Conservation (phyloP, 2,797 vertebrate genomes). For the Sardinella longiceps region DNA sequence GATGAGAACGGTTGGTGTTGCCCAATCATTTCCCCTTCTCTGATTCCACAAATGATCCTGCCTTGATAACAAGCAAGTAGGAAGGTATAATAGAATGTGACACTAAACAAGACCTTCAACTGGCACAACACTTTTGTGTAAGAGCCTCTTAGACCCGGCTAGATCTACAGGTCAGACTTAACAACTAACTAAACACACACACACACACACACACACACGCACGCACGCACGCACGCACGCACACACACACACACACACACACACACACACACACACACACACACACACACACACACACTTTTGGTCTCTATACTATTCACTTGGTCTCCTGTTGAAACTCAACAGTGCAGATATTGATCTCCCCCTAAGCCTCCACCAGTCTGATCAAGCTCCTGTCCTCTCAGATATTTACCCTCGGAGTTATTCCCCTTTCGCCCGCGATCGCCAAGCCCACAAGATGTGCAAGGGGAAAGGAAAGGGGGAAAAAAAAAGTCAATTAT, state of each 20-base stretch:
- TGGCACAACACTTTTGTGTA: neutral
- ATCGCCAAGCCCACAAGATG: constrained; percentile 68
- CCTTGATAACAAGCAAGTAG: constrained; percentile 19
- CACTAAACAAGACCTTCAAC: constrained; percentile 10
- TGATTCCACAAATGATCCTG: neutral
- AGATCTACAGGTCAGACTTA: constrained; percentile 6
- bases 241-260: constrained; percentile 16
- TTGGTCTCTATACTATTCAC: constrained; percentile 49
- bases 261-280: constrained; percentile 21
- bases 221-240: neutral
- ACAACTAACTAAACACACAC: constrained; percentile 28
- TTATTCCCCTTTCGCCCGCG: constrained; percentile 62
- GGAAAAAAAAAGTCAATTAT: constrained; percentile 71
- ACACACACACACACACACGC: constrained; percentile 4
- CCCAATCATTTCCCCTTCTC: neutral
- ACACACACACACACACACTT: neutral
- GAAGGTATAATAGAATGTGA: neutral
- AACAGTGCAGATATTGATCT: constrained; percentile 66
- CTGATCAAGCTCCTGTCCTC: constrained; percentile 62
- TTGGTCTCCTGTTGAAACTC: constrained; percentile 68
- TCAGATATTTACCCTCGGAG: constrained; percentile 71
- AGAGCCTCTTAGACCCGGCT: neutral
- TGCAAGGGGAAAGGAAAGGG: constrained; percentile 62
- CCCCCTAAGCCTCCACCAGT: constrained; percentile 64
- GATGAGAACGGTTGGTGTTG: neutral